A percentile compares a stretch with the other conserved stretches of the same genome.
Evolutionary conservation across 2,888 invertebrate species (phyloP).

Genomic region (Trichogramma dendrolimi): DNA sequence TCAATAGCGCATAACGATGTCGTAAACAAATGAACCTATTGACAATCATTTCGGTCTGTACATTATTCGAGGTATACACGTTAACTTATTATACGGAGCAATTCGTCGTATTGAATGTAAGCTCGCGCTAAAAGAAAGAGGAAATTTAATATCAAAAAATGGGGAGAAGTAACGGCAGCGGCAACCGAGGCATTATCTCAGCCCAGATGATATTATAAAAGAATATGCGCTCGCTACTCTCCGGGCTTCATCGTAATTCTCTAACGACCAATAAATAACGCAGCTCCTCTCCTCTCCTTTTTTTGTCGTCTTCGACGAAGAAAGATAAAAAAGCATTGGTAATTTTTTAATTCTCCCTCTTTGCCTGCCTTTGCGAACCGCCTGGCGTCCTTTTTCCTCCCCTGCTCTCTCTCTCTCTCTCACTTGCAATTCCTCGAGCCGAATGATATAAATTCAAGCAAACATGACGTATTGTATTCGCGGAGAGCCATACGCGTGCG

Average conservation of each 20-base stretch:
- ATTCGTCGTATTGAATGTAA: no score
- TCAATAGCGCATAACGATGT: constrained; percentile 17
- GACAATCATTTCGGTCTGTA: constrained; percentile 17
- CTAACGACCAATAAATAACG: constrained; percentile 28
- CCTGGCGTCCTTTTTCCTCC: no score
- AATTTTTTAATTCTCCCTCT: constrained; percentile 29
- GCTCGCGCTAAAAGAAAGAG: no score
- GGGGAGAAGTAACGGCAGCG: no score
- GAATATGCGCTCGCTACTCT: no score
- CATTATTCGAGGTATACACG: no score
- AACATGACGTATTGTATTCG: constrained; percentile 21
- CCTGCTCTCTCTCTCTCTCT: no score
- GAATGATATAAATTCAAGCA: constrained; percentile 20
- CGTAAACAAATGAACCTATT: constrained; percentile 27
- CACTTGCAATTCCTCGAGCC: neutral
- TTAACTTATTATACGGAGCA: no score
- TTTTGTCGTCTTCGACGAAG: constrained; percentile 3
- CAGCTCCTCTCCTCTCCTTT: neutral
- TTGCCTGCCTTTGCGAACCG: neutral
- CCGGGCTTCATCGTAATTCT: constrained; percentile 18
- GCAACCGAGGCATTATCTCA: no score
- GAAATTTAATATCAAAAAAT: no score
- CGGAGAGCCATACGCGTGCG: neutral
- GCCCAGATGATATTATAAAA: no score
- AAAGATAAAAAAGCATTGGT: constrained; percentile 25